phyloP scores from a whole-genome alignment of 2,113 vertebrate genomes.

The Mugil cephalus region DNA sequence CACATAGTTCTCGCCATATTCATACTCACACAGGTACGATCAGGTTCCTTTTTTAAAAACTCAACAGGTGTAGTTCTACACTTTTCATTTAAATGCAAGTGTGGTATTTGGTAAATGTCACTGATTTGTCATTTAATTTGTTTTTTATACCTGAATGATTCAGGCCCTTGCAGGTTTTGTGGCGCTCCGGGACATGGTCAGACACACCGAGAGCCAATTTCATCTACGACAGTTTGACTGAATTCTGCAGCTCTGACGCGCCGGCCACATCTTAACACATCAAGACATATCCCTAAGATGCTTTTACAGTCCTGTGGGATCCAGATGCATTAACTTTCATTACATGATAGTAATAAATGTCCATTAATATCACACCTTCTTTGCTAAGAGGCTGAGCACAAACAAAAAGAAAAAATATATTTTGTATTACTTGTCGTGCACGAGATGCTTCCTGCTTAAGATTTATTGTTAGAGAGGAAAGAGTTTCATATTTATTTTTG shows the following conservation, averaged over 20 bases:
- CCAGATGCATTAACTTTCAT: too few relatives aligned
- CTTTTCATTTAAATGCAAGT: not conserved
- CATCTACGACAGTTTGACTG: constrained; percentile 88
- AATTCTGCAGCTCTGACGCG: constrained; percentile 61
- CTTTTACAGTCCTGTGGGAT: too few relatives aligned
- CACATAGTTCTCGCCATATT: constrained; percentile 90
- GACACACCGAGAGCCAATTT: constrained; percentile 89
- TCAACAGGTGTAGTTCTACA: not conserved
- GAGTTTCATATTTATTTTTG: constrained; percentile 50
- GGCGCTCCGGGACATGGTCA: constrained; percentile 89
- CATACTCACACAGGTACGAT: constrained; percentile 87
- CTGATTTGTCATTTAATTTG: rapidly evolving
- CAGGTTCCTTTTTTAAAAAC: not conserved
- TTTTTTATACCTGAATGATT: constrained; percentile 2
- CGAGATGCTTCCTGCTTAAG: not conserved
- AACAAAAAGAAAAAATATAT: not conserved
- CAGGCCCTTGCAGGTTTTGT: constrained; percentile 87
- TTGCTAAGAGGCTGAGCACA: not conserved
- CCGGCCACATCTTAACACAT: not conserved
- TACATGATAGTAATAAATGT: too few relatives aligned
- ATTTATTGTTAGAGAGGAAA: not conserved
- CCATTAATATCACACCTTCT: not conserved
- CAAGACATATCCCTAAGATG: not conserved
- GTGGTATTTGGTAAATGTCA: not conserved
- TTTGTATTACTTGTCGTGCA: not conserved